phyloP scores from a whole-genome alignment of 2,113 vertebrate genomes.

The Chelonoidis abingdonii region DNA sequence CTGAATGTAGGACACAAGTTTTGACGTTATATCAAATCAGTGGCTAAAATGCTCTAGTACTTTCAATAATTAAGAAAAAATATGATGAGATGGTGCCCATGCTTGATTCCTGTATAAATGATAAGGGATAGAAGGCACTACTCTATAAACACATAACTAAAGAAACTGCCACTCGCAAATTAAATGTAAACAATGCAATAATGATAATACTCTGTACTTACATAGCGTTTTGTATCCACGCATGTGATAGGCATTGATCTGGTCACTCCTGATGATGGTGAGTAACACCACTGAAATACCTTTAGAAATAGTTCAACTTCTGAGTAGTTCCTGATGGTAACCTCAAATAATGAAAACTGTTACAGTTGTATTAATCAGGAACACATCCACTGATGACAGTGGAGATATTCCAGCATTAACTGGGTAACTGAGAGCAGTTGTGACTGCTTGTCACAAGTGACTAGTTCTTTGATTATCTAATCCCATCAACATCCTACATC shows the following conservation, averaged over 20 bases:
- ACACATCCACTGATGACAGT: neutral
- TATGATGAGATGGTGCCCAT: neutral
- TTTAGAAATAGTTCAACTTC: neutral
- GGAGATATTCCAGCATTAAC: neutral
- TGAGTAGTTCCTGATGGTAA: neutral
- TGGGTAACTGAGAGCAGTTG: neutral
- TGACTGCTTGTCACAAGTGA: neutral
- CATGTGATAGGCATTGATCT: neutral
- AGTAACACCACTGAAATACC: neutral
- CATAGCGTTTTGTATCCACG: neutral
- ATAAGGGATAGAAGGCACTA: neutral
- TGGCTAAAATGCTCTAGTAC: neutral
- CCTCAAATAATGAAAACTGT: neutral
- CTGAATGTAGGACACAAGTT: neutral
- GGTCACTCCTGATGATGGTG: accelerated
- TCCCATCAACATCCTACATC: neutral
- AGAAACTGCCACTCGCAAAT: neutral
- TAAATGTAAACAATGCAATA: neutral
- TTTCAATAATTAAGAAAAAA: neutral
- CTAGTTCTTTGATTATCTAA: slow-evolving; percentile 10
- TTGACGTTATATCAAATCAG: neutral
- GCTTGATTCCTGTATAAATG: neutral
- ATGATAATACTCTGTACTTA: accelerated
- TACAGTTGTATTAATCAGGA: neutral
- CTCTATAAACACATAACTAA: neutral